Percentiles rank a stretch among this genome's conserved stretches.
Conservation (phyloP, 1,140 invertebrate genomes). For the Lucilia sericata region DNA sequence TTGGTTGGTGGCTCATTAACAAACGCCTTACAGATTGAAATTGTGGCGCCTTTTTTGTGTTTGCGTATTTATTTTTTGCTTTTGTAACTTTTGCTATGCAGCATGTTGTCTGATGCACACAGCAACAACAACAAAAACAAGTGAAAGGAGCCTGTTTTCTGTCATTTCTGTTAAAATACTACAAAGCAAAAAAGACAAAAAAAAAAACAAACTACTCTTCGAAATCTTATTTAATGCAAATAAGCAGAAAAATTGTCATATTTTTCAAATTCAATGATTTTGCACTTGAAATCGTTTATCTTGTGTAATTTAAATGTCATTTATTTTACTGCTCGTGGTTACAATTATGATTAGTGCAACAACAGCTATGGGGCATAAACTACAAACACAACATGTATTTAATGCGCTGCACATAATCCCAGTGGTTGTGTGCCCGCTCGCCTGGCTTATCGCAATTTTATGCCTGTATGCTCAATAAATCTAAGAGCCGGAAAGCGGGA, state of each 20-base stretch:
- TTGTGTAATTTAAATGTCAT: conserved; percentile 21
- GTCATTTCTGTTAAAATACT: background rate
- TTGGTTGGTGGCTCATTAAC: conserved; percentile 12
- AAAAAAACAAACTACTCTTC: background rate
- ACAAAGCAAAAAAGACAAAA: background rate
- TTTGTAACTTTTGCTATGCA: background rate
- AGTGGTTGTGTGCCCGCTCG: background rate
- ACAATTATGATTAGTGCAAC: background rate
- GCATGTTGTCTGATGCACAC: background rate
- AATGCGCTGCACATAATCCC: background rate
- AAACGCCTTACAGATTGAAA: conserved; percentile 37
- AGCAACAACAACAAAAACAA: background rate
- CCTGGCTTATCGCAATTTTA: background rate
- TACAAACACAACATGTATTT: too few species aligned
- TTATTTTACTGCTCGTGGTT: background rate
- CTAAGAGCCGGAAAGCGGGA: background rate
- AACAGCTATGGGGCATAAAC: background rate
- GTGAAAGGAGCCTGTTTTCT: conserved; percentile 33
- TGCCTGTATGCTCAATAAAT: conserved; percentile 11
- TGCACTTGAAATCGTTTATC: conserved; percentile 41
- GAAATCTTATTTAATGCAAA: conserved; percentile 15
- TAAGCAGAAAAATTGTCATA: conserved; percentile 7
- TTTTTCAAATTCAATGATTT: conserved; percentile 31
- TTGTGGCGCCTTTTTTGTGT: conserved; percentile 41
- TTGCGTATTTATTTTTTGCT: background rate